Percentiles rank a stretch among this genome's conserved stretches.
Evolutionary conservation across 2,888 invertebrate species (phyloP).

Genomic region (Carpatolechia fugitivella): DNA sequence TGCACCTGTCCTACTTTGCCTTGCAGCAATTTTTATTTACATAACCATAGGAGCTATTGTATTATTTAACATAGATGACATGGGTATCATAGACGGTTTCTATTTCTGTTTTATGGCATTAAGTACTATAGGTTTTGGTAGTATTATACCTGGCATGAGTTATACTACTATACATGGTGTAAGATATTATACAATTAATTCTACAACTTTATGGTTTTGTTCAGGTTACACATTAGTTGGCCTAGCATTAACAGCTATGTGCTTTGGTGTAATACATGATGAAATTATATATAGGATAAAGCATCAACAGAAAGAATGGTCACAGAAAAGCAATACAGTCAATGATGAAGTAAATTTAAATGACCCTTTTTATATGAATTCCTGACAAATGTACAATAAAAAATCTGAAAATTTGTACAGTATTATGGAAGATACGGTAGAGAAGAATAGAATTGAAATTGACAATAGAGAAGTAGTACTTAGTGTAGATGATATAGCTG

Average conservation of each 20-base stretch:
- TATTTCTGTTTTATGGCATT: slow-evolving; percentile 98
- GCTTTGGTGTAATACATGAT: slow-evolving; percentile 93
- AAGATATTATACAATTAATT: slow-evolving; percentile 79
- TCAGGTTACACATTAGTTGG: slow-evolving; percentile 92
- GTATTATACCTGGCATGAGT: slow-evolving; percentile 87
- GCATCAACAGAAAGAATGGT: slow-evolving; percentile 82
- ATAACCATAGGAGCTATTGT: slow-evolving; percentile 93
- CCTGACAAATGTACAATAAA: slow-evolving; percentile 85
- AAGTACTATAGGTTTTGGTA: slow-evolving; percentile 94
- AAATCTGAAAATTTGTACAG: slow-evolving; percentile 79
- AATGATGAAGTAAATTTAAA: slow-evolving; percentile 82
- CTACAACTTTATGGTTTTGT: slow-evolving; percentile 91
- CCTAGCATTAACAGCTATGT: slow-evolving; percentile 93
- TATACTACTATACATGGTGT: slow-evolving; percentile 73
- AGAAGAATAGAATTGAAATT: slow-evolving; percentile 69
- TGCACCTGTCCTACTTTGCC: slow-evolving; percentile 93
- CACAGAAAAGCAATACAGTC: slow-evolving; percentile 81
- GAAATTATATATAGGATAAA: slow-evolving; percentile 91
- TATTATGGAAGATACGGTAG: slow-evolving; percentile 74
- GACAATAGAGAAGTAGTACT: slow-evolving; percentile 74
- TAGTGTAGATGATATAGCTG: slow-evolving; percentile 72
- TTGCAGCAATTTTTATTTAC: slow-evolving; percentile 94
- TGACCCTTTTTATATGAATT: slow-evolving; percentile 84
- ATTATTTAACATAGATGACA: slow-evolving; percentile 93
- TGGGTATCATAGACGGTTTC: slow-evolving; percentile 93